phyloP scores from a whole-genome alignment of 2,888 invertebrate genomes.

The Trissolcus brochymenae region DNA sequence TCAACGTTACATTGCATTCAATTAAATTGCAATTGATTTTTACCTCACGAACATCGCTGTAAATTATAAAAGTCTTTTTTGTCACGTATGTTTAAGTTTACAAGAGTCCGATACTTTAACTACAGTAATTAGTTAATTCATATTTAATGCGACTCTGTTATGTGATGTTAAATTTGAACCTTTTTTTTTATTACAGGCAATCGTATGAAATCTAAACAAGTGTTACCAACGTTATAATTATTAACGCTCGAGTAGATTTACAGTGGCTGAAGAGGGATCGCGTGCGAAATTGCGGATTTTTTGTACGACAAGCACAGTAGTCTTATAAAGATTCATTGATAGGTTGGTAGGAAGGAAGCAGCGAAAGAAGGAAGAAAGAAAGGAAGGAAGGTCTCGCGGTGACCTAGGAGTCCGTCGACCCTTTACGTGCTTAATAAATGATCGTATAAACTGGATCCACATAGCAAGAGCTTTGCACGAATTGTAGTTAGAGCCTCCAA shows the following conservation, averaged over 20 bases:
- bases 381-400: conserved; percentile 58
- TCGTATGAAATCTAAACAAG: neutral
- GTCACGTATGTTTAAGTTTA: too few relatives aligned
- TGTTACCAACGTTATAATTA: conserved; percentile 9
- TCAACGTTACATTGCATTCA: too few relatives aligned
- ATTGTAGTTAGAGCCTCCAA: conserved; percentile 64
- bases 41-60: too few relatives aligned
- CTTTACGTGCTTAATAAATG: conserved; percentile 70
- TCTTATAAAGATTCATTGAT: conserved; percentile 45
- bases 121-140: too few relatives aligned
- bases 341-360: conserved; percentile 51
- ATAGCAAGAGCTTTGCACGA: conserved; percentile 62
- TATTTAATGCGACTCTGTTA: too few relatives aligned
- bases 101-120: too few relatives aligned
- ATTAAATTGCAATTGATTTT: too few relatives aligned
- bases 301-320: conserved; percentile 39
- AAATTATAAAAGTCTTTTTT: too few relatives aligned
- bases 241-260: conserved; percentile 40
- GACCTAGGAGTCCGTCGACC: conserved; percentile 63
- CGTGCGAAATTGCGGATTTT: conserved; percentile 53
- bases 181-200: too few relatives aligned
- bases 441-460: conserved; percentile 70
- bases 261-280: conserved; percentile 39
- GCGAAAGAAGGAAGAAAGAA: conserved; percentile 50
- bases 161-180: too few relatives aligned